phyloP scores from a whole-genome alignment of 2,888 invertebrate genomes.

The Amphipyra berbera region DNA sequence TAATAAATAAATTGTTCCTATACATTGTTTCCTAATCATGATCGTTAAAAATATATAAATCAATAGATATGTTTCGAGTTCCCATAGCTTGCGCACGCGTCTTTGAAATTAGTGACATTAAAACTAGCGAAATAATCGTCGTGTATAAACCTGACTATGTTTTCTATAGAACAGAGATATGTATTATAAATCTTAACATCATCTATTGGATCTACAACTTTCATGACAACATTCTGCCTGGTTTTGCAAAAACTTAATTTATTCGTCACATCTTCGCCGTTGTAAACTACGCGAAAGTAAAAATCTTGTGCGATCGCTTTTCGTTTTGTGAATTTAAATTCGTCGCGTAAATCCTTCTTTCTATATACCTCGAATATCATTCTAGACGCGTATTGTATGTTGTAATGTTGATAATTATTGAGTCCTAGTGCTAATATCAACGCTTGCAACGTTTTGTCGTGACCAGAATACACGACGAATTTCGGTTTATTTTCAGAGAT shows the following conservation, averaged over 20 bases:
- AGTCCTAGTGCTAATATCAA: constrained; percentile 95
- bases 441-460: constrained; percentile 97
- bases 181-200: constrained; percentile 79
- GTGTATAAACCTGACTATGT: constrained; percentile 96
- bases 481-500: constrained; percentile 94
- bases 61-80: constrained; percentile 69
- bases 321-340: constrained; percentile 88
- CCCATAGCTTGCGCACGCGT: constrained; percentile 91
- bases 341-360: constrained; percentile 87
- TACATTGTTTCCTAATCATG: background rate
- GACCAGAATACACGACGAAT: constrained; percentile 96
- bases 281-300: constrained; percentile 95
- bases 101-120: constrained; percentile 97
- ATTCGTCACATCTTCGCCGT: constrained; percentile 96
- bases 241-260: constrained; percentile 94
- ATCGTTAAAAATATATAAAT: constrained; percentile 13
- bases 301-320: constrained; percentile 92
- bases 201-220: constrained; percentile 79
- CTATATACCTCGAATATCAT: constrained; percentile 97
- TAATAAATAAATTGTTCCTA: constrained; percentile 28
- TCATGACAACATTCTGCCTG: constrained; percentile 87
- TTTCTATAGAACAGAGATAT: constrained; percentile 95
- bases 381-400: constrained; percentile 96
- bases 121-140: constrained; percentile 95
- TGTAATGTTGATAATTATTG: constrained; percentile 90